Conservation (phyloP, 2,888 invertebrate genomes). For the Malacosoma neustria region DNA sequence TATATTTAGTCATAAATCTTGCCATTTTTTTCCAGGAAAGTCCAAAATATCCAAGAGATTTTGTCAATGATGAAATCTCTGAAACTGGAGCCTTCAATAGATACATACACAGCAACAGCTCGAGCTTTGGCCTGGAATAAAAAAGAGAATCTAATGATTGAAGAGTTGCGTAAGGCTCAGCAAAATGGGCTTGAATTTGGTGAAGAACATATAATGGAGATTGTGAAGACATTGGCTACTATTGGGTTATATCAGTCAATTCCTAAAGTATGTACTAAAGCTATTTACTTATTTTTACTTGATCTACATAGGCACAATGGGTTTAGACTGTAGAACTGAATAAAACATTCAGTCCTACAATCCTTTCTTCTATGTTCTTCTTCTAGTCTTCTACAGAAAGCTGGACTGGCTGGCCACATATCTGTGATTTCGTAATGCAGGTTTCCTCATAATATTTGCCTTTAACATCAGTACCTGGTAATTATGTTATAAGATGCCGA, state of each 20-base stretch:
- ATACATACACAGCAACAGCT: slow-evolving; percentile 66
- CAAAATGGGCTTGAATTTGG: slow-evolving; percentile 38
- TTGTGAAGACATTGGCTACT: slow-evolving; percentile 51
- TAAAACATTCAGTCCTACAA: too few relatives aligned
- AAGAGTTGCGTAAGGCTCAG: slow-evolving; percentile 39
- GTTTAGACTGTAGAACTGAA: too few relatives aligned
- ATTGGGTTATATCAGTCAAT: slow-evolving; percentile 33
- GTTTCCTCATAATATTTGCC: too few relatives aligned
- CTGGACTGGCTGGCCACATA: too few relatives aligned
- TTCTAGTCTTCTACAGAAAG: too few relatives aligned
- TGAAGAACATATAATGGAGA: slow-evolving; percentile 61
- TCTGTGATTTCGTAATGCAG: too few relatives aligned
- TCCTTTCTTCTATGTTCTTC: too few relatives aligned
- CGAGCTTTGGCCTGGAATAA: slow-evolving; percentile 66
- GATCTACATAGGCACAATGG: too few relatives aligned
- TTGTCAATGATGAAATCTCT: slow-evolving; percentile 75
- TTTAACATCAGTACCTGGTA: too few relatives aligned
- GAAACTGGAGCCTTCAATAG: slow-evolving; percentile 53
- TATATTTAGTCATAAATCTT: too few relatives aligned
- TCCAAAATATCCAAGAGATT: slow-evolving; percentile 58
- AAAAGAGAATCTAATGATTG: slow-evolving; percentile 33
- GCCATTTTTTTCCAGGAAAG: slow-evolving; percentile 40
- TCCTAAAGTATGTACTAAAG: slow-evolving; percentile 37
- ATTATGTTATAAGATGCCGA: too few relatives aligned
- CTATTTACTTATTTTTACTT: too few relatives aligned